Evolutionary conservation across 2,113 vertebrate genomes (phyloP).

Genomic region (Formicarius rufipectus): DNA sequence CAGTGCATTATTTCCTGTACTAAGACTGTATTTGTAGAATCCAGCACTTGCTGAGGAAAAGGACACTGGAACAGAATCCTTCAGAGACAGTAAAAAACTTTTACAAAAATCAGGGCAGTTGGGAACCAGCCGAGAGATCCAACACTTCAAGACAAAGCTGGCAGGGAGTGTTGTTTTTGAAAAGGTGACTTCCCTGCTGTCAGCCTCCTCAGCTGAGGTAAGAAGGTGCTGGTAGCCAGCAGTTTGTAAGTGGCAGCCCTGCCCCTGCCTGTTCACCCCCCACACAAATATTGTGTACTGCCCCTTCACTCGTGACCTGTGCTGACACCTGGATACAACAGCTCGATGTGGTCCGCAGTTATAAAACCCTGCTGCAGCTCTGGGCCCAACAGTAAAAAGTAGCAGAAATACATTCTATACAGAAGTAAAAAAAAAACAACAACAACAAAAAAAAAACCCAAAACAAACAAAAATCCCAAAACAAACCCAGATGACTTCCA

Average conservation of each 20-base stretch:
- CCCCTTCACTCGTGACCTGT: background rate
- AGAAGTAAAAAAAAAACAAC: constrained; percentile 4
- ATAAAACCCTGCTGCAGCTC: constrained; percentile 50
- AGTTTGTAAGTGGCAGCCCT: background rate
- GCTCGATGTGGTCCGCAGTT: constrained; percentile 1
- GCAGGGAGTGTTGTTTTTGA: background rate
- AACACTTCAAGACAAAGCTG: background rate
- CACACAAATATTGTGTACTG: constrained; percentile 69
- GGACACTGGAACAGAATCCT: constrained; percentile 8
- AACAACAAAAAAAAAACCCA: background rate
- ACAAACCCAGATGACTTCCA: background rate
- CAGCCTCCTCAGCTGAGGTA: background rate
- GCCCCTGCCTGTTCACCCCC: constrained; percentile 6
- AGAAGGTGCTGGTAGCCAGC: constrained; percentile 1
- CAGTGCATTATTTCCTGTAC: constrained; percentile 34
- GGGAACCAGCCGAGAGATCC: background rate
- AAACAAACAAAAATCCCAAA: background rate
- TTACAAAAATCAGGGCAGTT: constrained; percentile 42
- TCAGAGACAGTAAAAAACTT: constrained; percentile 53
- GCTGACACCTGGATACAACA: background rate
- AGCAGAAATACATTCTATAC: constrained; percentile 55
- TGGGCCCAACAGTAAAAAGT: constrained; percentile 61
- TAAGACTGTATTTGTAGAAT: background rate
- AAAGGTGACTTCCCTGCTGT: background rate
- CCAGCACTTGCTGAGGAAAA: constrained; percentile 7